Evolutionary conservation across 1,140 invertebrate species (phyloP).

Genomic region (Prorops nasuta): DNA sequence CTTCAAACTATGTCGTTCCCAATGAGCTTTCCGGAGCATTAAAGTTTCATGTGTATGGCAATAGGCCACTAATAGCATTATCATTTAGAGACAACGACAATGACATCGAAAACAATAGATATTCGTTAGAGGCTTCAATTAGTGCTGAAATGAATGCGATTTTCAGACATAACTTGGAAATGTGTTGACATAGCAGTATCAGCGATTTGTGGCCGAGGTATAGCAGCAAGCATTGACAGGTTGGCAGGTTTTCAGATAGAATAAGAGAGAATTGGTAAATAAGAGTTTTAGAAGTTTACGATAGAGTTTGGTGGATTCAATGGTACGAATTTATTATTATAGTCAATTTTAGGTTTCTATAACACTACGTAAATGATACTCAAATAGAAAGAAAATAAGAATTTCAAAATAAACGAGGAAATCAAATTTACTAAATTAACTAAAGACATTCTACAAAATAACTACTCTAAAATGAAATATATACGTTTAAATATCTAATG

Average conservation of each 20-base stretch:
- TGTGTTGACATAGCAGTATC: slow-evolving; percentile 48
- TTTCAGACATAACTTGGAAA: slow-evolving; percentile 41
- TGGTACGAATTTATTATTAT: too few relatives aligned
- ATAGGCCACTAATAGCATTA: slow-evolving; percentile 1
- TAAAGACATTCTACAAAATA: too few relatives aligned
- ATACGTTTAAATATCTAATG: too few relatives aligned
- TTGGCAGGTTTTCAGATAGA: slow-evolving; percentile 41
- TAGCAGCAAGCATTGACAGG: slow-evolving; percentile 55
- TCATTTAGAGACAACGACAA: slow-evolving; percentile 2
- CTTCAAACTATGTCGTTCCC: slow-evolving; percentile 21
- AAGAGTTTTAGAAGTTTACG: slow-evolving; percentile 25
- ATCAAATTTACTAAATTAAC: too few relatives aligned
- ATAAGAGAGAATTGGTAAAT: slow-evolving; percentile 27
- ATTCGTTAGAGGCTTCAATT: slow-evolving; percentile 21
- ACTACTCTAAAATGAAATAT: too few relatives aligned
- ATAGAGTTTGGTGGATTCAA: slow-evolving; percentile 18
- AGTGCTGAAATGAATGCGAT: slow-evolving; percentile 44
- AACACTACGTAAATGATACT: too few relatives aligned
- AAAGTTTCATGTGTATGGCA: neutral
- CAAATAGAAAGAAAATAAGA: too few relatives aligned
- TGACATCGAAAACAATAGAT: slow-evolving; percentile 11
- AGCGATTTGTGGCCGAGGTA: slow-evolving; percentile 53
- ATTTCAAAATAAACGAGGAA: too few relatives aligned
- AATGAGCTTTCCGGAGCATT: neutral
- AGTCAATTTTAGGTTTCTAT: too few relatives aligned